Base-by-base conservation (phyloP, 2,113 vertebrate species). In the Centropus bengalensis region DNA sequence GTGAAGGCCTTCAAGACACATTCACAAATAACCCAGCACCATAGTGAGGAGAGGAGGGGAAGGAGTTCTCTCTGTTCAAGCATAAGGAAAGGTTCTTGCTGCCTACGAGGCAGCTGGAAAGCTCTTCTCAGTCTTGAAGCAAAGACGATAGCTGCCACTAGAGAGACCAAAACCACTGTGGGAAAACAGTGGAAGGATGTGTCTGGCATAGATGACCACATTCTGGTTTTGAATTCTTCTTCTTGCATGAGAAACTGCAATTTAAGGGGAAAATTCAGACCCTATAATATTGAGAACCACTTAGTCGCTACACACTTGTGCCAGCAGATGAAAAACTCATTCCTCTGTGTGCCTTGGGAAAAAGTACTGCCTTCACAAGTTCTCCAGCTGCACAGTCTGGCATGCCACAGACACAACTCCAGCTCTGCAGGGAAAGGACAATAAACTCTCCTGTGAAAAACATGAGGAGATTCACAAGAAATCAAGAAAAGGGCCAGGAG, bases 341-440 rank as follows among this genome's bases (percentile, higher is more conserved):
- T 97, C 87, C 62, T 86, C 19, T 28, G 26, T 23, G 52, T 38
- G 88, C 54, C 58, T 94, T 90, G 79, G 90, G 88, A 96, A 94
- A 77, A 85, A 95, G 97, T 94, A 77, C 90, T 94, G 96, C 96
- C 56, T 78, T 80, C 95, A 73, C 90, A 76, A 92, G 91, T 36
- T 86, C 81, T 91, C 82, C 73, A 84, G 23, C 69, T 51, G 85
- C 2, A 5, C 77, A 45, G 60, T 60, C 70, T 93, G 89, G 28
- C 83, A 84, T 63, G 60, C 81, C 32, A 59, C 78, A 83, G 82
- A 59, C 59, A 77, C 52, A 58, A 68, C 60, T 89, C 67, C 40
- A 59, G 55, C 78, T 86, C 73, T 91, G 73, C 76, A 68, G 79
- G 38, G 67, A 94, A 33, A 85, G 16, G 59, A 91, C 9, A 4